These are phyloP conservation scores for Wasmannia auropunctata DNA, from an alignment of 1,140 invertebrate genomes.

Conservation along the genomic window DNA sequence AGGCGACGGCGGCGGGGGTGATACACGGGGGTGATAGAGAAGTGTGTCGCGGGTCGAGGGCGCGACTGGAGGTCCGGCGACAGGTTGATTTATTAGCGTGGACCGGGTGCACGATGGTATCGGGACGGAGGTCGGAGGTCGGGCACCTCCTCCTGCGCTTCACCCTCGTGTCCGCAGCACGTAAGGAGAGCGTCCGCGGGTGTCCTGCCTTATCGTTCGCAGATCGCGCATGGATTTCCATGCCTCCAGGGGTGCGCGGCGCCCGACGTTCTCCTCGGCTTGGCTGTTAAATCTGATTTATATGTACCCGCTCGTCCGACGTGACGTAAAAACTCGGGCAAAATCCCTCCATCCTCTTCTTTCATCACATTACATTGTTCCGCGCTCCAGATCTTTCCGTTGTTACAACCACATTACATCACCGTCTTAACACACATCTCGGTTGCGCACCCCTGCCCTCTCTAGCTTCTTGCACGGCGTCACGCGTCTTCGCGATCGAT, in stretches of 20 bases:
- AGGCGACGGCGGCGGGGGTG: no score
- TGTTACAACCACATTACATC: no score
- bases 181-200: conserved; percentile 40
- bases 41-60: conserved; percentile 42
- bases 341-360: background rate
- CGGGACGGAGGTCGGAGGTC: conserved; percentile 45
- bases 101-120: conserved; percentile 53
- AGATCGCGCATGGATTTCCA: conserved; percentile 42
- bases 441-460: conserved; percentile 6
- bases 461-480: background rate
- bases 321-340: background rate
- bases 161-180: conserved; percentile 34
- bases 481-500: conserved; percentile 56
- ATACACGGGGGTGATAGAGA: conserved; percentile 1
- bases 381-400: background rate
- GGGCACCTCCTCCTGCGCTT: conserved; percentile 48
- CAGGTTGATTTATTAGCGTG: conserved; percentile 57
- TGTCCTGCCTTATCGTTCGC: conserved; percentile 47
- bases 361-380: background rate
- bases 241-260: background rate
- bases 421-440: background rate
- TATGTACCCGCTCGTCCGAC: background rate
- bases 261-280: background rate
- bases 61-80: conserved; percentile 10
- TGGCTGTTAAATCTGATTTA: background rate